A percentile compares a stretch with the other conserved stretches of the same genome.
These are phyloP conservation scores for Chrysolina haemoptera DNA, from an alignment of 2,888 invertebrate genomes.

Conservation along the genomic window DNA sequence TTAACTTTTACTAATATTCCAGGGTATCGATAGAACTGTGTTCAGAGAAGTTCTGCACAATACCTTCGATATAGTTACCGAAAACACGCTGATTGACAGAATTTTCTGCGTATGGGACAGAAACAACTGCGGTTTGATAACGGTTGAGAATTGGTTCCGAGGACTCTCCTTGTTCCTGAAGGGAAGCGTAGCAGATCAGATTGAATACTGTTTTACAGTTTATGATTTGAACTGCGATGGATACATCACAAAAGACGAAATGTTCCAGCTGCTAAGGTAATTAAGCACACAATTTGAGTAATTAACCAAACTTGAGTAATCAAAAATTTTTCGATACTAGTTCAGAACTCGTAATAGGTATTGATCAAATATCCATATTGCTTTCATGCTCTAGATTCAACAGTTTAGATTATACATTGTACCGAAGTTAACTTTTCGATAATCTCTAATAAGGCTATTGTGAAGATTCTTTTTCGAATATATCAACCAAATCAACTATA, in stretches of 20 bases:
- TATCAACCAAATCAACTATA: too few species aligned
- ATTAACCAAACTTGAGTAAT: not conserved
- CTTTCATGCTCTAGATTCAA: too few species aligned
- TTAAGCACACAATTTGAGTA: not conserved
- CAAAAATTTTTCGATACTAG: too few species aligned
- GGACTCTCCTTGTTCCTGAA: slow-evolving; percentile 80
- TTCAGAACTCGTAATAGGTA: too few species aligned
- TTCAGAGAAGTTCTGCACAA: slow-evolving; percentile 78
- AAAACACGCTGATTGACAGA: slow-evolving; percentile 79
- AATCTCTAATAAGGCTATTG: too few species aligned
- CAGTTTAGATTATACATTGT: too few species aligned
- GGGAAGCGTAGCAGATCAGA: slow-evolving; percentile 77
- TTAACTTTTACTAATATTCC: slow-evolving; percentile 30
- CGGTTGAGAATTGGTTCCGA: slow-evolving; percentile 77
- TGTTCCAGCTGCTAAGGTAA: slow-evolving; percentile 78
- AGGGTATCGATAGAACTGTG: slow-evolving; percentile 72
- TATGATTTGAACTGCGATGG: slow-evolving; percentile 82
- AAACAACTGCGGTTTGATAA: slow-evolving; percentile 70
- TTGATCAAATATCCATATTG: too few species aligned
- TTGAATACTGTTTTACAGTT: slow-evolving; percentile 78
- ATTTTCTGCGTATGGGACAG: slow-evolving; percentile 78
- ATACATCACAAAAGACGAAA: slow-evolving; percentile 80
- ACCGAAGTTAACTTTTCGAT: too few species aligned
- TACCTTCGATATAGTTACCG: slow-evolving; percentile 79
- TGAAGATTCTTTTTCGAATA: too few species aligned